Evolutionary conservation across 2,888 invertebrate genomes (phyloP).

Genomic region (Meghimatium bilineatum): DNA sequence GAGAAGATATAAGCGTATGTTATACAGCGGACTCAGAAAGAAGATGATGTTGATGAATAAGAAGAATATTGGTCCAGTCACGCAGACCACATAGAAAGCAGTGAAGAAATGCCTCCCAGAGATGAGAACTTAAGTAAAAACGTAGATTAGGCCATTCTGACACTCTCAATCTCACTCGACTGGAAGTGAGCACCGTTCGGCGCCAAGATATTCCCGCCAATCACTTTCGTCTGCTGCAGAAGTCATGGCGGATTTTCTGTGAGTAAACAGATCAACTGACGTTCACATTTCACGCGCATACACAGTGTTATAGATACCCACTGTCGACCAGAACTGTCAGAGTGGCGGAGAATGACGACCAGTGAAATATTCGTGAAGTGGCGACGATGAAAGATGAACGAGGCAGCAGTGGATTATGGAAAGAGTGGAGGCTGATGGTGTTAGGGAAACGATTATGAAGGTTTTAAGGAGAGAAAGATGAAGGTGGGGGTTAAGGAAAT

Average conservation of each 20-base stretch:
- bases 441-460: not conserved
- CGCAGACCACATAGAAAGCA: not conserved
- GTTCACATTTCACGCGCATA: slow-evolving; percentile 32
- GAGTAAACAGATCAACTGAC: slow-evolving; percentile 35
- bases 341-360: not conserved
- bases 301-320: slow-evolving; percentile 27
- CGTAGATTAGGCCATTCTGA: slow-evolving; percentile 16
- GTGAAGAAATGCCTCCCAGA: not conserved
- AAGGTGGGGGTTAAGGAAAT: not conserved
- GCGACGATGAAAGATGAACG: not conserved
- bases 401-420: not conserved
- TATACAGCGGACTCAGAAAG: too few species aligned
- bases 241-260: slow-evolving; percentile 21
- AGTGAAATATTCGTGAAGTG: not conserved
- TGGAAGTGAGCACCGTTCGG: slow-evolving; percentile 14
- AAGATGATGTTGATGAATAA: too few species aligned
- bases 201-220: slow-evolving; percentile 34
- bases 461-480: not conserved
- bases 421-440: not conserved
- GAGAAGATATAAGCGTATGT: too few species aligned
- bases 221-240: slow-evolving; percentile 16
- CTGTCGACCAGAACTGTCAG: not conserved
- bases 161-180: slow-evolving; percentile 22
- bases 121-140: slow-evolving; percentile 13
- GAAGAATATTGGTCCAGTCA: too few species aligned